phyloP scores from a whole-genome alignment of 2,113 vertebrate genomes.

The Mobula birostris region DNA sequence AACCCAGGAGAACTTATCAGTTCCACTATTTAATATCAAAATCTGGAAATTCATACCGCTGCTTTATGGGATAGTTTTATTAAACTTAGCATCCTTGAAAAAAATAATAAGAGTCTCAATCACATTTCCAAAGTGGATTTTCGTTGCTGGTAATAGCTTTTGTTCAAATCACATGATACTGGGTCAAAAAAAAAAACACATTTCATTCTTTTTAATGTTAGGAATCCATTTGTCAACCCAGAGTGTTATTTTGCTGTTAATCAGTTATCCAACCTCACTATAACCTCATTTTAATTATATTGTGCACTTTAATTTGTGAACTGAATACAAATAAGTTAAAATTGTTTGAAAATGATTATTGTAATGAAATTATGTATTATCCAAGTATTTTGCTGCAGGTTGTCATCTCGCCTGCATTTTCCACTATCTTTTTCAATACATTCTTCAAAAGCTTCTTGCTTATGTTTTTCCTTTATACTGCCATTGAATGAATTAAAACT shows the following conservation, averaged over 20 bases:
- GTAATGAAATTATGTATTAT: slow-evolving; percentile 7
- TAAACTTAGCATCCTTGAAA: not conserved
- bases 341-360: not conserved
- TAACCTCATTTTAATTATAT: slow-evolving; percentile 25
- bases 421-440: not conserved
- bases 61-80: slow-evolving; percentile 1
- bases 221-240: slow-evolving; percentile 32
- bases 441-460: not conserved
- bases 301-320: slow-evolving; percentile 12
- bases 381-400: not conserved
- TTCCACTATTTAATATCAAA: not conserved
- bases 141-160: not conserved
- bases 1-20: not conserved
- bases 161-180: not conserved
- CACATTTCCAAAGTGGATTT: not conserved
- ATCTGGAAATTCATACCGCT: not conserved
- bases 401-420: not conserved
- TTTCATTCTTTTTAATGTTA: slow-evolving; percentile 13
- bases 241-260: slow-evolving; percentile 28
- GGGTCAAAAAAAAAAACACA: not conserved
- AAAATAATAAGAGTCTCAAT: not conserved
- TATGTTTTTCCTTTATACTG: not conserved
- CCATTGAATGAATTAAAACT: not conserved
- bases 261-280: not conserved
- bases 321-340: slow-evolving; percentile 23